Evolutionary conservation across 2,888 invertebrate genomes (phyloP).

Genomic region (Mactromeris polynyma): DNA sequence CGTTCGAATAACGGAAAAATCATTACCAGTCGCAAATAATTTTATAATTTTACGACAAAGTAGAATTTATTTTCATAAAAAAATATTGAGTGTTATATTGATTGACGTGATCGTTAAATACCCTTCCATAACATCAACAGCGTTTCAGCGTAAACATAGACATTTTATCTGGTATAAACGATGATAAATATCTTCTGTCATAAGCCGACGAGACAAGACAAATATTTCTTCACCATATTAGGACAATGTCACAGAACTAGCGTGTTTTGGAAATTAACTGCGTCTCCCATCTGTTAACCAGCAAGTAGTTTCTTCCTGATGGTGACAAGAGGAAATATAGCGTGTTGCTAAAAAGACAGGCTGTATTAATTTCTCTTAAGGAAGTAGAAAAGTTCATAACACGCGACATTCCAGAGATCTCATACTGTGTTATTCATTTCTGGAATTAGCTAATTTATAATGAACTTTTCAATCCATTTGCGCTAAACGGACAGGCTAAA

Average conservation of each 20-base stretch:
- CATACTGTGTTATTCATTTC: constrained; percentile 2
- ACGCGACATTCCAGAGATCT: neutral
- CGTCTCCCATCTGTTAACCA: neutral
- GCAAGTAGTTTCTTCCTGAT: neutral
- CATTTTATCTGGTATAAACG: too few species aligned
- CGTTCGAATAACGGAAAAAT: too few species aligned
- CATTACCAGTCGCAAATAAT: too few species aligned
- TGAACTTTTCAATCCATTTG: neutral
- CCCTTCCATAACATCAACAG: too few species aligned
- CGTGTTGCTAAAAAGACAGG: neutral
- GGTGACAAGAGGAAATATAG: neutral
- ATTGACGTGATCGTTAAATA: too few species aligned
- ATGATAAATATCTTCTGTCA: neutral
- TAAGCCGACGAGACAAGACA: neutral
- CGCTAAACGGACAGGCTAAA: neutral
- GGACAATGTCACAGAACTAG: neutral
- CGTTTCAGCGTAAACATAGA: too few species aligned
- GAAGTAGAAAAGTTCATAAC: neutral
- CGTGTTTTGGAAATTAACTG: neutral
- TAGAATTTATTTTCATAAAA: too few species aligned
- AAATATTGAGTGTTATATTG: too few species aligned
- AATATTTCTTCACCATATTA: neutral
- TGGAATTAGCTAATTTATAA: neutral
- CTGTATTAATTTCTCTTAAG: neutral
- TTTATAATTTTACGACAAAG: too few species aligned